A percentile compares a stretch with the other conserved stretches of the same genome.
These are phyloP conservation scores for Columba livia DNA, from an alignment of 2,113 vertebrate species.

Conservation along the genomic window DNA sequence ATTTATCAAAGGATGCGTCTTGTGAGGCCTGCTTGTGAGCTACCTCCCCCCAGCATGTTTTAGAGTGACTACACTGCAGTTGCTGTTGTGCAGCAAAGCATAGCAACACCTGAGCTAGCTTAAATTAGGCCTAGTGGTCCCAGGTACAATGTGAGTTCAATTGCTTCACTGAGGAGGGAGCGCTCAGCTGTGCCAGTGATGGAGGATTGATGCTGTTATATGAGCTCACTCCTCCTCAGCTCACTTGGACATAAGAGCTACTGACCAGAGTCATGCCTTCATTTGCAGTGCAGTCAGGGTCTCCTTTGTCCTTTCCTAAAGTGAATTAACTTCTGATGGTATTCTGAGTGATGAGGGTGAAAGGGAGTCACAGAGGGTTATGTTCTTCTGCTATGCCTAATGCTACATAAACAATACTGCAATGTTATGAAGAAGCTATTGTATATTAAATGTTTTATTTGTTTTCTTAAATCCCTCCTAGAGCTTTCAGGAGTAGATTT, in stretches of 20 bases:
- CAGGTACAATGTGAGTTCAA: neutral
- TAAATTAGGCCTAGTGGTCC: neutral
- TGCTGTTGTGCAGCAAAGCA: neutral
- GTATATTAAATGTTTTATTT: neutral
- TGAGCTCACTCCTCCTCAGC: rapidly evolving
- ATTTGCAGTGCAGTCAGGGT: neutral
- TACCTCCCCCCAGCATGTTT: neutral
- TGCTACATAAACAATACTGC: neutral
- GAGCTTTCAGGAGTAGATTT: neutral
- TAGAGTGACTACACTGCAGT: neutral
- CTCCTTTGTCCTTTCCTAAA: neutral
- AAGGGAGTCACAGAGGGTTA: neutral
- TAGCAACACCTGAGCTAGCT: neutral
- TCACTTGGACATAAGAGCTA: neutral
- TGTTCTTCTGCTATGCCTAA: neutral
- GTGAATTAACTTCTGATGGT: neutral
- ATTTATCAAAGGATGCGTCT: conserved; percentile 1
- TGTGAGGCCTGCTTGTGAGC: neutral
- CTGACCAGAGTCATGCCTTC: neutral
- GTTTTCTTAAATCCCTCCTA: neutral
- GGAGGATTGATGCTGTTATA: neutral
- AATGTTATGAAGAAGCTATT: neutral
- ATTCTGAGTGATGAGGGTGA: neutral
- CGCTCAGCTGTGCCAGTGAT: neutral
- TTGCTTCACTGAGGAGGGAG: neutral